These are phyloP conservation scores for Melipona beecheii DNA, from an alignment of 2,888 invertebrate species.

Conservation along the genomic window DNA sequence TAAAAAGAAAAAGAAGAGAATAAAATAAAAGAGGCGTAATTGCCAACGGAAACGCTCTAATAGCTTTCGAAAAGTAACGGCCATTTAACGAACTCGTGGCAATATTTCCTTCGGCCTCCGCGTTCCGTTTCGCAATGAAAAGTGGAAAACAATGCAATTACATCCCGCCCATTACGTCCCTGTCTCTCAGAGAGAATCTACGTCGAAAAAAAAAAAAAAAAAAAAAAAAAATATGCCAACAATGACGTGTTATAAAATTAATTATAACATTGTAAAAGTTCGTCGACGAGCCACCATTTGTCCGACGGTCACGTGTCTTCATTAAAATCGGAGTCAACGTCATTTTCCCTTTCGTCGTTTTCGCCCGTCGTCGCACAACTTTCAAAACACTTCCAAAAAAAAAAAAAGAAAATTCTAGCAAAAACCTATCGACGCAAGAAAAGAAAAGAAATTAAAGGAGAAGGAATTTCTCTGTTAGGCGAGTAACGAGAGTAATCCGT, in stretches of 20 bases:
- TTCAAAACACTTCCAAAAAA: not conserved
- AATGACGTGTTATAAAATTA: not conserved
- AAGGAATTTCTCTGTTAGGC: not conserved
- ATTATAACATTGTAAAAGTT: not conserved
- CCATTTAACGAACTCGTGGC: not conserved
- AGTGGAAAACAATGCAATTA: conserved; percentile 4
- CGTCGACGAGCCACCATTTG: not conserved
- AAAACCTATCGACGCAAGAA: not conserved
- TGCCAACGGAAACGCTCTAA: not conserved
- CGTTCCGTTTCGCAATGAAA: too few relatives aligned
- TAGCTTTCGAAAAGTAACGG: not conserved
- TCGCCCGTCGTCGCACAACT: too few relatives aligned
- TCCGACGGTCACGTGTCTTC: not conserved
- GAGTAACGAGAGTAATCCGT: not conserved
- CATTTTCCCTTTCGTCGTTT: not conserved
- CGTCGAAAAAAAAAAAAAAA: not conserved
- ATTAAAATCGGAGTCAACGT: not conserved
- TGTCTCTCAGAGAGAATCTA: not conserved
- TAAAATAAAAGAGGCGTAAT: not conserved
- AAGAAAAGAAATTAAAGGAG: not conserved
- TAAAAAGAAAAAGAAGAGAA: too few relatives aligned
- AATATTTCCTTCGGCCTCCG: not conserved
- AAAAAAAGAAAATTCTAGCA: not conserved
- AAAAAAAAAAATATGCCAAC: not conserved
- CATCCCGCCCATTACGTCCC: not conserved